Evolutionary conservation across 2,888 invertebrate genomes (phyloP).

Genomic region (Megamerina dolium): DNA sequence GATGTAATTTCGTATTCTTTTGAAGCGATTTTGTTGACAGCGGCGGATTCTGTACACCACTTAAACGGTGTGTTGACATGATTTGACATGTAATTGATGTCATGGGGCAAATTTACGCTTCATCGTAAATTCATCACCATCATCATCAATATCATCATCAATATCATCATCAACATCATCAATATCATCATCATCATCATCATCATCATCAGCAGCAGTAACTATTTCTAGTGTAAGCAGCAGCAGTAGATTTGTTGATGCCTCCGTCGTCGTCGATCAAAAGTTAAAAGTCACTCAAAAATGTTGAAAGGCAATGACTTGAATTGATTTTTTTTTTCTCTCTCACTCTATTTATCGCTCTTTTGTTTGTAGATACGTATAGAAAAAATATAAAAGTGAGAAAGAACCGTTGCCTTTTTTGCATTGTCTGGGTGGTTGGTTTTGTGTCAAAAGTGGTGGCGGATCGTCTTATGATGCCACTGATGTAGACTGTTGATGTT

Average conservation of each 20-base stretch:
- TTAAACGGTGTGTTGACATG: constrained; percentile 10
- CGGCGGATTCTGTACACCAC: too few relatives aligned
- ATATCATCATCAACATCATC: constrained; percentile 1
- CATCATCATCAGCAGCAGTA: not conserved
- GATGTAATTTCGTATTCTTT: too few relatives aligned
- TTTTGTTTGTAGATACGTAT: too few relatives aligned
- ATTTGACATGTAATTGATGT: constrained; percentile 20
- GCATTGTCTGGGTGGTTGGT: not conserved
- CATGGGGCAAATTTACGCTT: constrained; percentile 17
- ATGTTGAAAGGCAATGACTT: constrained; percentile 19
- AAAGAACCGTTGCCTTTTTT: constrained; percentile 4
- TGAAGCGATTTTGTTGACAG: too few relatives aligned
- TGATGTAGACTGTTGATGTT: constrained; percentile 13
- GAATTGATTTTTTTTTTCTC: constrained; percentile 16
- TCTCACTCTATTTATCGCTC: not conserved
- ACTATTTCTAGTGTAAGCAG: constrained; percentile 2
- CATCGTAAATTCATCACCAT: too few relatives aligned
- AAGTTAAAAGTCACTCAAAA: constrained; percentile 20
- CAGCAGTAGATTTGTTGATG: too few relatives aligned
- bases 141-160: too few relatives aligned
- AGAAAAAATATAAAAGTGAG: not conserved
- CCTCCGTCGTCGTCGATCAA: constrained; percentile 4
- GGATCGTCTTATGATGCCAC: too few relatives aligned
- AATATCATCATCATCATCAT: not conserved
- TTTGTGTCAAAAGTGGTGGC: not conserved